Base-by-base conservation (phyloP, 1,140 invertebrate genomes). In the Lasioglossum albipes region DNA sequence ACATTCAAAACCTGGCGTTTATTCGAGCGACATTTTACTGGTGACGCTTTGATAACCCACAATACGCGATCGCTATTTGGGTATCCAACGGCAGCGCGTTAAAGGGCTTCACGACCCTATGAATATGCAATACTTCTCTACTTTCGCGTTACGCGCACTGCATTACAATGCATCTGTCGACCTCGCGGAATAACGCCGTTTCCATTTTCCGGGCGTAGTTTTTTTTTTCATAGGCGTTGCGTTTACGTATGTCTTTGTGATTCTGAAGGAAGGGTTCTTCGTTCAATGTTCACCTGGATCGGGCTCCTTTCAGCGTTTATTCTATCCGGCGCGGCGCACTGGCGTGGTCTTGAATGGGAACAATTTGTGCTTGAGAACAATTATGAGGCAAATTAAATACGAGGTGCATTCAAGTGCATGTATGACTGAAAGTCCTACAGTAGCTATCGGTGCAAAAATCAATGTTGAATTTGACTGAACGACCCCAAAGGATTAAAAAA, bases 101-200 rank as follows among this genome's bases (percentile, higher is more conserved):
- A 79, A 78, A 72, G 79, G 54, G 83, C 84, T 85, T 85, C 84
- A 45, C 79, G 71, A 72, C 22, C 54, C 70, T 77, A 86, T 85
- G 83, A 85, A 86, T 86, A 85, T 82, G 83, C 83, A 85, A 86
- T 86, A 85, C 82, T 85, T 84, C 84, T 75, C 71, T 49, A 84
- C 79, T 82, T 77, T 70, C 83, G 70, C 74, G 84, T 80, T 82
- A 79, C 83, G 79, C 84, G 75, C 70, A 75, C 59, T 71, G 64
- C 71, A 65, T 83, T 79, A 71, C 80, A 81, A 78, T 68, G 69
- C 70, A 65, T 61, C 52, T 52, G 36, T 31, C 52, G 64, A 18
- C 22, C 57, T 57, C 52, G 36, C 66, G 74, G 52, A 85, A 85
- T 85, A 85, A 84, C 84, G 71, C 64, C 61, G 70, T 76, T 83